Evolutionary conservation across 2,797 vertebrate species (phyloP).

Genomic region (Siniperca scherzeri): DNA sequence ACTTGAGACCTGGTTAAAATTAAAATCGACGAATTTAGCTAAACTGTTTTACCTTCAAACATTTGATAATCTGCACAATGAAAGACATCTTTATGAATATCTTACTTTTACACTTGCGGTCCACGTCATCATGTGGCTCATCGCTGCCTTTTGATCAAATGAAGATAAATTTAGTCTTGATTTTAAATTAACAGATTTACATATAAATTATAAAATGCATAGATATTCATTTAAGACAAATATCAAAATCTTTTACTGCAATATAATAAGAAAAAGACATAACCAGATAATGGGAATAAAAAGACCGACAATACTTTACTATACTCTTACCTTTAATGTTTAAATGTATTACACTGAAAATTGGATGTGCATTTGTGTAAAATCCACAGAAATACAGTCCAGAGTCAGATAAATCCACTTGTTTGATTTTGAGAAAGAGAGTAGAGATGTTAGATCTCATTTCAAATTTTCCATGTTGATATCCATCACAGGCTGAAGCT

Average conservation of each 20-base stretch:
- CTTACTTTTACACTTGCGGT: neutral
- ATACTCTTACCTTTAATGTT: conserved; percentile 9
- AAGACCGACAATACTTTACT: neutral
- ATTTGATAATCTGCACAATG: neutral
- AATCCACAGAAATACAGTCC: conserved; percentile 62
- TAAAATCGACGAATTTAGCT: neutral
- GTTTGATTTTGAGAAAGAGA: conserved; percentile 26
- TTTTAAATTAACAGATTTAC: neutral
- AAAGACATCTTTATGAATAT: neutral
- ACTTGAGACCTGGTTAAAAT: too few species aligned
- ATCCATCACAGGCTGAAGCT: neutral
- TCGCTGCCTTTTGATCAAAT: neutral
- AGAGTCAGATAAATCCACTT: conserved; percentile 32
- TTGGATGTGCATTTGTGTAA: fast-evolving
- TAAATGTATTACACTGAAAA: neutral
- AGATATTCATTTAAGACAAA: neutral
- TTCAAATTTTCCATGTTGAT: neutral
- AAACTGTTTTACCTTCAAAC: neutral
- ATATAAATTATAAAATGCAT: neutral
- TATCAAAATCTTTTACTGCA: neutral
- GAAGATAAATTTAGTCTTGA: neutral
- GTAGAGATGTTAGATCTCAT: conserved; percentile 16
- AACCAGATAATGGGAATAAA: neutral
- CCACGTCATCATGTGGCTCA: neutral
- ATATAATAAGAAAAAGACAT: neutral